Percentiles rank a stretch among this genome's conserved stretches.
Evolutionary conservation across 2,797 vertebrate genomes (phyloP).

Genomic region (Myotis daubentonii): DNA sequence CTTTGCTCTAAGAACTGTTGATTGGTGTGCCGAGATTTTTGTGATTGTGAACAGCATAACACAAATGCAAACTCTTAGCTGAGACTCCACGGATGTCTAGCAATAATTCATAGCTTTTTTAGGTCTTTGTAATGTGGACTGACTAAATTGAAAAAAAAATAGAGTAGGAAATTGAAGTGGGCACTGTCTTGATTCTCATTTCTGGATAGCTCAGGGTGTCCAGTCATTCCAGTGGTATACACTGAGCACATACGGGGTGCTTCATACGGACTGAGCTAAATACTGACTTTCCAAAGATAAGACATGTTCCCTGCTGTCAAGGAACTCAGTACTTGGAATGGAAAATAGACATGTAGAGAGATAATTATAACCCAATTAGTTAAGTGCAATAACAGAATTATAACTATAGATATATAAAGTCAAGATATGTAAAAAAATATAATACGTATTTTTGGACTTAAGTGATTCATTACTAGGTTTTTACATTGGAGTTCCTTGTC

Average conservation of each 20-base stretch:
- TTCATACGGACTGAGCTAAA: neutral
- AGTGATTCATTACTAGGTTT: neutral
- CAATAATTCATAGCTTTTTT: neutral
- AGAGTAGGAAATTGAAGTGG: neutral
- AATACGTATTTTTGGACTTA: neutral
- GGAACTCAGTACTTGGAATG: neutral
- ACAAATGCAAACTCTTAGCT: neutral
- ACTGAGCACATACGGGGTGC: neutral
- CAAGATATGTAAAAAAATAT: neutral
- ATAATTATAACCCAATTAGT: neutral
- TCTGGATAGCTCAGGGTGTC: neutral
- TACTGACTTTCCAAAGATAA: neutral
- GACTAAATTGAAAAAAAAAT: neutral
- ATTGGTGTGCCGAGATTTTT: neutral
- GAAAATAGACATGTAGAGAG: neutral
- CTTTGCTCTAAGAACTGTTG: neutral
- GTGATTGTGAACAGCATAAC: neutral
- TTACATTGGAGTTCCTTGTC: neutral
- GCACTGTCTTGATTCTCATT: neutral
- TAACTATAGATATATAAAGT: neutral
- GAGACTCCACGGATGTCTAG: neutral
- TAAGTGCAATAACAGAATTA: neutral
- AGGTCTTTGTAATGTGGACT: neutral
- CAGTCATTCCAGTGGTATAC: neutral
- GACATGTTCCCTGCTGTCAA: neutral